phyloP scores from a whole-genome alignment of 2,113 vertebrate genomes.

The Pluvianellus socialis region DNA sequence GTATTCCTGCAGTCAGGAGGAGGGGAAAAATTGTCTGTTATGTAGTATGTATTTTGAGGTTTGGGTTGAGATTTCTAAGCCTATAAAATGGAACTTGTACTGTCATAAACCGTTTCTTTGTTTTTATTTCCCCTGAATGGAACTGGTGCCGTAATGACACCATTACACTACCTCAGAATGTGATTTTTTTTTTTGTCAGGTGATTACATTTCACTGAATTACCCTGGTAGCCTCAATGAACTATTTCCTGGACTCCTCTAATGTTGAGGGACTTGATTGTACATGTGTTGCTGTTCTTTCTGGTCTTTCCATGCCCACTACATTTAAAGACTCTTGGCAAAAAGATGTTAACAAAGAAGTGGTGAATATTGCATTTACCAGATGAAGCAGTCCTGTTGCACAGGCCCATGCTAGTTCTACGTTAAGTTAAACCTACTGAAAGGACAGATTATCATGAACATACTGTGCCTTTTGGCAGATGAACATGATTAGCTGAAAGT shows the following conservation, averaged over 20 bases:
- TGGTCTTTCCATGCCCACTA: not conserved
- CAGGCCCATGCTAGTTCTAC: not conserved
- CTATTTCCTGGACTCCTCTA: not conserved
- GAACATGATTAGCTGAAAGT: not conserved
- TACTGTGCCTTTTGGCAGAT: not conserved
- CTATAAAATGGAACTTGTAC: not conserved
- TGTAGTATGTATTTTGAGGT: not conserved
- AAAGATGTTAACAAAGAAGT: not conserved
- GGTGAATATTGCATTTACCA: not conserved
- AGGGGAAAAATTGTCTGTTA: not conserved
- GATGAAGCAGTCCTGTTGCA: not conserved
- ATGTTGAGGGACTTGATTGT: not conserved
- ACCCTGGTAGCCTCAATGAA: not conserved
- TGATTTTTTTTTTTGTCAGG: not conserved
- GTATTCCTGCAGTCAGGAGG: not conserved
- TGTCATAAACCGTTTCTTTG: not conserved
- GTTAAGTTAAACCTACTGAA: not conserved
- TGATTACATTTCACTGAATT: not conserved
- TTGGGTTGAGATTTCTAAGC: not conserved
- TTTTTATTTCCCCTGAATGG: not conserved
- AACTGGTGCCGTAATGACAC: not conserved
- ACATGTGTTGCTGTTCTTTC: not conserved
- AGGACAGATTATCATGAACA: not conserved
- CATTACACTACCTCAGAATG: fast-evolving
- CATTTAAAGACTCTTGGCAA: not conserved